Conservation (phyloP, 2,113 vertebrate species). For the Sinocyclocheilus grahami region DNA sequence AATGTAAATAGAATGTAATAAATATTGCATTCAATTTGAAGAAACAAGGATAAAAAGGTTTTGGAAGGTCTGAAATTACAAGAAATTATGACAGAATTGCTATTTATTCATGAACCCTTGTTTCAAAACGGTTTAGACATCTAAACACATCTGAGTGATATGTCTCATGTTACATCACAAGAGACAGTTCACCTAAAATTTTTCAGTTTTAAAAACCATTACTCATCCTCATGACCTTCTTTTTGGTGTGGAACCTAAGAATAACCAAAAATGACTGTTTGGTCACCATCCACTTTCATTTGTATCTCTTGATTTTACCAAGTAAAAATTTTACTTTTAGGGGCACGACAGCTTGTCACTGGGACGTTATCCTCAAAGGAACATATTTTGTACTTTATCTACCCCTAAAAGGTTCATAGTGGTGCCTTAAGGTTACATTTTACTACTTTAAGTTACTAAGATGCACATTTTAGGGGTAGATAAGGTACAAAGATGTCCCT, state of each 20-base stretch:
- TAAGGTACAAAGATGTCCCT: not conserved
- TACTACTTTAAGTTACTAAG: too few species aligned
- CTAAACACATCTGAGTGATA: not conserved
- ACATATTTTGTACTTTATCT: not conserved
- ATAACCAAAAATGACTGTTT: not conserved
- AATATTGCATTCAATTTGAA: not conserved
- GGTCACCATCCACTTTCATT: not conserved
- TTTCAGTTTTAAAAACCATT: too few species aligned
- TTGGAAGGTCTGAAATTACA: too few species aligned
- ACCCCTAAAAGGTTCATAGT: not conserved
- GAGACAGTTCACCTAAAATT: not conserved
- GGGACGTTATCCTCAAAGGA: not conserved
- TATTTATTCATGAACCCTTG: not conserved
- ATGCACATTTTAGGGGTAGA: too few species aligned
- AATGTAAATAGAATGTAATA: not conserved
- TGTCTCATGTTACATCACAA: not conserved
- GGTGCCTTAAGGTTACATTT: not conserved
- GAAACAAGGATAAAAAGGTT: too few species aligned
- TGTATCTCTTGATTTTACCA: not conserved
- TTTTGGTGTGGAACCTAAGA: not conserved
- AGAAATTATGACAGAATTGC: not conserved
- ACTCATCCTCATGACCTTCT: not conserved
- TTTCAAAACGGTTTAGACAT: not conserved
- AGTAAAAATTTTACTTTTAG: not conserved
- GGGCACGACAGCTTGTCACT: not conserved